Percentiles rank a stretch among this genome's conserved stretches.
These are phyloP conservation scores for Phyllopteryx taeniolatus DNA, from an alignment of 2,113 vertebrate species.

Conservation along the genomic window DNA sequence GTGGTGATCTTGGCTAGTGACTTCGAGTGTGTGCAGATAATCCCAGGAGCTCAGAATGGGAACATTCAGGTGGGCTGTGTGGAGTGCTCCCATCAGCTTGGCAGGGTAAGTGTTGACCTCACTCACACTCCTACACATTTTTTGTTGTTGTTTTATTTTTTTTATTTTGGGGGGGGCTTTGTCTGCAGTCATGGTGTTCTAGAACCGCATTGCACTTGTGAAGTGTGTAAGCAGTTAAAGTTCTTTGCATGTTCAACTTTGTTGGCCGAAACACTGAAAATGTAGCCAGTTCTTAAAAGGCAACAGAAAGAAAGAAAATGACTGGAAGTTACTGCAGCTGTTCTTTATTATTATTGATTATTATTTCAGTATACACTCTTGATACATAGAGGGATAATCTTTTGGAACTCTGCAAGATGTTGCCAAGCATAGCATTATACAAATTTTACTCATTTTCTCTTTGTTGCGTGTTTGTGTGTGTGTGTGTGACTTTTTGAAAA, in stretches of 20 bases:
- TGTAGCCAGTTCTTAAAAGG: background rate
- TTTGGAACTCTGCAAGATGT: background rate
- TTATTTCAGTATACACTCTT: background rate
- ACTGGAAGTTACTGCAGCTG: background rate
- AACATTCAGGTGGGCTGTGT: constrained; percentile 99
- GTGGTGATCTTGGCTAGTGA: constrained; percentile 94
- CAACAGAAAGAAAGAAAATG: background rate
- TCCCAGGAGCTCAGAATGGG: constrained; percentile 98
- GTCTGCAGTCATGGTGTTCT: background rate
- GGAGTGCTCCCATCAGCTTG: constrained; percentile 93
- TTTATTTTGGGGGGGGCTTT: background rate
- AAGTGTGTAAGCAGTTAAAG: background rate
- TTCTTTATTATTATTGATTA: background rate
- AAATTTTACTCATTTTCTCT: background rate
- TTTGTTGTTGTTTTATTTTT: background rate
- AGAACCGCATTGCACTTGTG: background rate
- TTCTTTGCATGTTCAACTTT: background rate
- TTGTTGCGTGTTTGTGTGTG: too few species aligned
- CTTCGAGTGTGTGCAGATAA: constrained; percentile 98
- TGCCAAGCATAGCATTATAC: background rate
- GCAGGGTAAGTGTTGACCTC: constrained; percentile 83
- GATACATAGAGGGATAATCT: background rate
- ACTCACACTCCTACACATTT: constrained; percentile 15
- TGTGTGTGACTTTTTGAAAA: background rate
- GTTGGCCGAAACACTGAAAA: background rate